Conservation (phyloP, 2,113 vertebrate genomes). For the Hipposideros armiger region DNA sequence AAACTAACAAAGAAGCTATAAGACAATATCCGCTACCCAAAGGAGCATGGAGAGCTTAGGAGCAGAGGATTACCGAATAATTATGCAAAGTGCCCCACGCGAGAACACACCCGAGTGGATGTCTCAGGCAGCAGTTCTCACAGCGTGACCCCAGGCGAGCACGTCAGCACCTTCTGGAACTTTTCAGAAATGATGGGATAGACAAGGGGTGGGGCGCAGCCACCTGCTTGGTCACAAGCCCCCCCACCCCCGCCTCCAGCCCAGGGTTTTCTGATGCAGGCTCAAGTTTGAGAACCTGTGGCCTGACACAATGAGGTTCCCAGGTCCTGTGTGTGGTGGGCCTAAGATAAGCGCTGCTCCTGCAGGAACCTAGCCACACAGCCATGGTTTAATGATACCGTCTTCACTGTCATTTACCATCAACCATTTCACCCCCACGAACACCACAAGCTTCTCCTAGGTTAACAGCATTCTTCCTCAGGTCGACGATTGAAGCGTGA, state of each 20-base stretch:
- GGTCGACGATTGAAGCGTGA: not conserved
- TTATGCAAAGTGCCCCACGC: accelerated
- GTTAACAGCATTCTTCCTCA: not conserved
- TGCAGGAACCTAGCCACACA: accelerated
- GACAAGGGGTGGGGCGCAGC: not conserved
- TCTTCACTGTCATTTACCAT: not conserved
- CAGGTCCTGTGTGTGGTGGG: not conserved
- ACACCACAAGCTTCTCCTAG: not conserved
- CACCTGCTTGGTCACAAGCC: too few relatives aligned
- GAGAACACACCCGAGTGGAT: too few relatives aligned
- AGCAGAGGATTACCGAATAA: not conserved
- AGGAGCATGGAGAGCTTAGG: accelerated
- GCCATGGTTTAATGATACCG: too few relatives aligned
- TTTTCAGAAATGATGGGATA: not conserved
- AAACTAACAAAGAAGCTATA: not conserved
- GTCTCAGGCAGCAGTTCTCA: not conserved
- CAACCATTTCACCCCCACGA: not conserved
- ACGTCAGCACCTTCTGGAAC: not conserved
- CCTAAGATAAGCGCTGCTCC: not conserved
- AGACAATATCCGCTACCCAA: not conserved
- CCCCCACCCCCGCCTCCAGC: accelerated
- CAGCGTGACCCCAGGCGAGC: not conserved
- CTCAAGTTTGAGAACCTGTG: not conserved
- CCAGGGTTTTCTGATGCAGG: not conserved
- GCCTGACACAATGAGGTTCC: not conserved